These are phyloP conservation scores for Illadopsis cleaveri DNA, from an alignment of 2,113 vertebrate genomes.

Conservation along the genomic window DNA sequence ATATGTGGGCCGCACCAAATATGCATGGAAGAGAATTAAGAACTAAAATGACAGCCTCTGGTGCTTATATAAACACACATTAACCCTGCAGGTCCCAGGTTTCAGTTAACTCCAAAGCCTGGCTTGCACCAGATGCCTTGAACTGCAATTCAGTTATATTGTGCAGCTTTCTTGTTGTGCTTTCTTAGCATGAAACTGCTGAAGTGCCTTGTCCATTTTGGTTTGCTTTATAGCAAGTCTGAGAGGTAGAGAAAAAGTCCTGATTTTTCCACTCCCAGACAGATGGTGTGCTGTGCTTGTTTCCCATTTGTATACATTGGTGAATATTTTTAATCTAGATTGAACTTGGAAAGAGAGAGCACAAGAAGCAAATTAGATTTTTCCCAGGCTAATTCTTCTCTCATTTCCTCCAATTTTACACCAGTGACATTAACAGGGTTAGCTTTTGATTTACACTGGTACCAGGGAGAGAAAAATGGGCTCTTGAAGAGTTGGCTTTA, in stretches of 20 bases:
- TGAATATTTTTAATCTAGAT: constrained; percentile 4
- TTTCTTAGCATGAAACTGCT: neutral
- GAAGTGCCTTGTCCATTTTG: neutral
- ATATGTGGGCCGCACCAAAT: neutral
- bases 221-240: neutral
- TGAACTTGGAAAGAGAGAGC: neutral
- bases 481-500: neutral
- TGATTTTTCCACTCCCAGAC: neutral
- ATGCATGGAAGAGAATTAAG: neutral
- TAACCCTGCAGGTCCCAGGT: neutral
- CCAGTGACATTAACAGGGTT: constrained; percentile 10
- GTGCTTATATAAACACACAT: constrained; percentile 4
- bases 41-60: constrained; percentile 3
- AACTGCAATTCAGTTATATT: neutral
- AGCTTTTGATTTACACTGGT: constrained; percentile 16
- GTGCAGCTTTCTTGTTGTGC: neutral
- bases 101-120: neutral
- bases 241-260: neutral
- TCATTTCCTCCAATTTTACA: constrained; percentile 48
- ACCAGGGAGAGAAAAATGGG: constrained; percentile 20
- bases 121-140: neutral
- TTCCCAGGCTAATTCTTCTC: constrained; percentile 25
- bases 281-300: neutral
- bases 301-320: neutral
- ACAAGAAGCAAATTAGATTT: constrained; percentile 33